Evolutionary conservation across 1,140 invertebrate genomes (phyloP), one percentile per base, ranked within the genome.

Genomic region (Drosophila busckii): DNA sequence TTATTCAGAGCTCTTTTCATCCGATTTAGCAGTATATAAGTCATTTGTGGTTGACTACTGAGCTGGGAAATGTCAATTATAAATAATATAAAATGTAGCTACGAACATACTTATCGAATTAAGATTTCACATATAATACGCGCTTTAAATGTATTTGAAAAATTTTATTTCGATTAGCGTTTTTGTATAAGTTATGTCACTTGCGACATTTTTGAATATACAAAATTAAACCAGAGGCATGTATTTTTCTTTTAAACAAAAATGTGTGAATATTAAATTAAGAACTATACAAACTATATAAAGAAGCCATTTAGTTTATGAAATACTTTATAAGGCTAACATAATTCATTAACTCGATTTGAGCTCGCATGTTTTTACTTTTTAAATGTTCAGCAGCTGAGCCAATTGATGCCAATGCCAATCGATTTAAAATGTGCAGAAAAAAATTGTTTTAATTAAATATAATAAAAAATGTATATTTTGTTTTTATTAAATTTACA

Each of bases 401-500:
- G 61, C 67, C 54, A 34, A 53, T 41, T 32, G 29, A 35, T 13
- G 52, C 19, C 9, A 12, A 32, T 32, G 44, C 44, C 52, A 34
- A 63, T 60, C 34, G 16, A 25, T 25, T 56, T 64, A n/a, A 8
- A 38, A 45, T 22, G 35, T 71, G 50, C 48, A 29, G 38, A 12
- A 28, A 56, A 42, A 22, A 42, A 19, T 59, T 19, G 35, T 37
- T 64, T 59, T 61, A 44, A 62, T 56, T 68, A 82, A 68, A 73
- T 80, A 78, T 41, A 73, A 65, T 53, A n/a, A 48, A 54, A 68
- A 73, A 60, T 55, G 56, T 80, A 60, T 64, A 42, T 62, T 62
- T 64, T 53, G 16, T 48, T 55, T 71, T 73, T 78, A 78, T 78
- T 80, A 80, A 78, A 80, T 78, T 73, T 78, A 78, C 73, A 78